Evolutionary conservation across 2,888 invertebrate species (phyloP), one percentile per base, ranked within the genome.

Genomic region (Lamellibrachia satsuma): DNA sequence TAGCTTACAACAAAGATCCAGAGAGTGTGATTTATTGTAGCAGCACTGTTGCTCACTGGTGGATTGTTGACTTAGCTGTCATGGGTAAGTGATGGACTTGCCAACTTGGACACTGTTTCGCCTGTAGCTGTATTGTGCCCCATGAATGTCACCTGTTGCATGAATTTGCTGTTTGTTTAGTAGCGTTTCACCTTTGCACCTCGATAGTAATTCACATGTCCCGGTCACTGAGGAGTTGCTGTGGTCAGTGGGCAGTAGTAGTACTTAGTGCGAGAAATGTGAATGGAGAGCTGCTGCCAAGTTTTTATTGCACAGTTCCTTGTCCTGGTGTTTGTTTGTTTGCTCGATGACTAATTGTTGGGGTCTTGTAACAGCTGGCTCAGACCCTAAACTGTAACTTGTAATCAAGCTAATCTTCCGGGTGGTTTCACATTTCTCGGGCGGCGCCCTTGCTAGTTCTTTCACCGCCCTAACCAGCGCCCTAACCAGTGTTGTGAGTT

Each of bases 91-190:
- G 75, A 75, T 75, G 75, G n/a, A 75, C 75, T 75, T 9, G 8
- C 9, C 75, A 22, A 22, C 22, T 75, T 75, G 22, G 75, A 75
- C 75, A 75, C 75, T 75, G 75, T 75, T 75, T 22, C 22, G 75
- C 75, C n/a, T 15, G 75, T 75, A 75, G 75, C 75, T 75, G 15
- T 22, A 75, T 75, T 75, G n/a, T 75, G 75, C 75, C 75, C 75
- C 15, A 22, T 75, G 22, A 4, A 6, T 75, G 75, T 75, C 75
- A 75, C 75, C 75, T 75, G 8, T 60, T 22, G 9, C 22, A 60
- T 60, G 75, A 75, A 75, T 75, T 75, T 22, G 75, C 75, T 75
- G 75, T 75, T 75, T 75, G 75, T 75, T 75, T 75, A 75, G 75
- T 75, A 75, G 75, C 75, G 6, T 75, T 15, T 75, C 75, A 75